These are phyloP conservation scores for Lepidurus packardi DNA, from an alignment of 1,140 invertebrate species.

Conservation along the genomic window DNA sequence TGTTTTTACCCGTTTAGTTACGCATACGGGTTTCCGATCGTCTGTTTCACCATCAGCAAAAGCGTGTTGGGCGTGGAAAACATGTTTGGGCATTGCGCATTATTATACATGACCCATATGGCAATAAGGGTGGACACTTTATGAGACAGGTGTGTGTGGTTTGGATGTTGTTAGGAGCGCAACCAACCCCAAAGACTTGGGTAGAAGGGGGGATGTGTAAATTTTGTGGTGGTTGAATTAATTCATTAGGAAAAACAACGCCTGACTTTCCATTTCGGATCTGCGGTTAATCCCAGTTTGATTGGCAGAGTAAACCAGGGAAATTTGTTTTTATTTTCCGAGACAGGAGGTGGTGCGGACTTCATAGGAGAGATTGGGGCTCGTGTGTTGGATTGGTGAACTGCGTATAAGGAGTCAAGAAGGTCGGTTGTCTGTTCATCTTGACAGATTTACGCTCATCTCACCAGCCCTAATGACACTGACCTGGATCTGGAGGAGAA, in stretches of 20 bases:
- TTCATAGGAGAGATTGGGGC: too few species aligned
- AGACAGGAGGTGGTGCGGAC: background rate
- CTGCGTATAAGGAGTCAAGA: background rate
- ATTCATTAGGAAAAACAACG: background rate
- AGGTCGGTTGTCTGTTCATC: background rate
- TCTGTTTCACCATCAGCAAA: background rate
- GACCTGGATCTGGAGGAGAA: background rate
- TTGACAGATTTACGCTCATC: conserved; percentile 12
- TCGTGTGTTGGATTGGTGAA: background rate
- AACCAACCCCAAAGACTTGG: background rate
- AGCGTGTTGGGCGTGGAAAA: background rate
- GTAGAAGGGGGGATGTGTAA: background rate
- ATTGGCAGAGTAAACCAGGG: background rate
- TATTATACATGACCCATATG: conserved; percentile 3
- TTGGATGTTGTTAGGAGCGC: background rate
- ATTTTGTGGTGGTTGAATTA: background rate
- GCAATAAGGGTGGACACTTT: conserved; percentile 14
- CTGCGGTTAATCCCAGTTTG: background rate
- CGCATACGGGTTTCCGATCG: background rate
- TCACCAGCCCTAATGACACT: conserved; percentile 1
- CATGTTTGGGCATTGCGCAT: conserved; percentile 4
- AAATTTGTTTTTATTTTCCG: background rate
- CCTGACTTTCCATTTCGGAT: background rate
- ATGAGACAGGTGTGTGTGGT: background rate
- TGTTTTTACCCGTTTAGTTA: too few species aligned